phyloP scores from a whole-genome alignment of 1,140 invertebrate species.

The Drosophila varians region DNA sequence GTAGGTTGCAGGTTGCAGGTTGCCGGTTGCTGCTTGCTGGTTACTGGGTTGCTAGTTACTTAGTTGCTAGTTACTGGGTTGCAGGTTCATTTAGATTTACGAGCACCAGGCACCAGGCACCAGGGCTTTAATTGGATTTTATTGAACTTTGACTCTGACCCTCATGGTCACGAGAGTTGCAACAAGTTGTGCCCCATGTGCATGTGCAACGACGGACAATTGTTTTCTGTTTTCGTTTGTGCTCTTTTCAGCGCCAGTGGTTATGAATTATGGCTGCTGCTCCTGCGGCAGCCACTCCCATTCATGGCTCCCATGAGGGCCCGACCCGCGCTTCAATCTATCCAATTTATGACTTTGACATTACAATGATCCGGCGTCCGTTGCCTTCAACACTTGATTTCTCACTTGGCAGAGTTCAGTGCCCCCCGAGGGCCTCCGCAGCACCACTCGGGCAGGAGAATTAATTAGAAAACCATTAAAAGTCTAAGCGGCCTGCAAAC shows the following conservation, averaged over 20 bases:
- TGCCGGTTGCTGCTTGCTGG: conserved; percentile 30
- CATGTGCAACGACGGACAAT: conserved; percentile 49
- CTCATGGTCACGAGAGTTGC: conserved; percentile 68
- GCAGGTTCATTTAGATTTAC: conserved; percentile 67
- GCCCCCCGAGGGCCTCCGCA: conserved; percentile 52
- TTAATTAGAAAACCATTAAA: conserved; percentile 79
- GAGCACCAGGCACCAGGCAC: conserved; percentile 41
- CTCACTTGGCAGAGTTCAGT: conserved; percentile 60
- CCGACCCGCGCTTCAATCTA: conserved; percentile 60
- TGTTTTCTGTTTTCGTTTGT: conserved; percentile 4
- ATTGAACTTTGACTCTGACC: conserved; percentile 81
- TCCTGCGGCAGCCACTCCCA: conserved; percentile 1
- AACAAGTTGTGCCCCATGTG: conserved; percentile 62
- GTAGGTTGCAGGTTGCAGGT: conserved; percentile 5
- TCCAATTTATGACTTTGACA: conserved; percentile 66
- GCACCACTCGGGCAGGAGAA: conserved; percentile 57
- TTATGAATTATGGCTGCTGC: conserved; percentile 45
- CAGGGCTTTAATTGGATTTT: conserved; percentile 79
- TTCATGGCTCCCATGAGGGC: conserved; percentile 53
- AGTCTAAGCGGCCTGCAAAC: conserved; percentile 34
- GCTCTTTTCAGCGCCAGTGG: conserved; percentile 14
- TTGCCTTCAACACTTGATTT: conserved; percentile 57
- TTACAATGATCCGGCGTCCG: conserved; percentile 39
- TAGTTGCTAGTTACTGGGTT: conserved; percentile 16
- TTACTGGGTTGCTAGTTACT: conserved; percentile 10